Evolutionary conservation across 2,113 vertebrate species (phyloP).

Genomic region (Lepisosteus osseus): DNA sequence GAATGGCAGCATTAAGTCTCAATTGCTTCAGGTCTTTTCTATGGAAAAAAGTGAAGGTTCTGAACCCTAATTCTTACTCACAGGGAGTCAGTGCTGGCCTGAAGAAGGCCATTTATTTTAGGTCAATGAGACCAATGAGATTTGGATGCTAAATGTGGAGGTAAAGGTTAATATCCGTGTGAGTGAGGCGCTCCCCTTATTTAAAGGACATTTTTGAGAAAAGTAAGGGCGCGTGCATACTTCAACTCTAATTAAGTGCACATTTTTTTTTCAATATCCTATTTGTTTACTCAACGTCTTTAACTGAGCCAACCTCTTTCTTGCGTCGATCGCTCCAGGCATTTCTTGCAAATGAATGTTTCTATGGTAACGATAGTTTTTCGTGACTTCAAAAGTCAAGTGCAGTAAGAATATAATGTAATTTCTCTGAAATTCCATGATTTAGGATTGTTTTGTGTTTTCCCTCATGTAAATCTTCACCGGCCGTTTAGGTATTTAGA

Average conservation of each 20-base stretch:
- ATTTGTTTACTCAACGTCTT: conserved; percentile 60
- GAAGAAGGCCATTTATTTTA: conserved; percentile 20
- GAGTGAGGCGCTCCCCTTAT: conserved; percentile 59
- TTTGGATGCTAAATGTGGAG: conserved; percentile 37
- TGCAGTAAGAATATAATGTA: conserved; percentile 8
- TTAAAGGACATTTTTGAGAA: conserved; percentile 56
- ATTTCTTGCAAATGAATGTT: conserved; percentile 9
- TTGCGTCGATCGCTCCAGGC: conserved; percentile 41
- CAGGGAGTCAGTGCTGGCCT: background rate
- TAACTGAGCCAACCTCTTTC: conserved; percentile 30
- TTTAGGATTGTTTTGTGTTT: conserved; percentile 44
- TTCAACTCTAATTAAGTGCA: conserved; percentile 62
- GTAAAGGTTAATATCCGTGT: conserved; percentile 59
- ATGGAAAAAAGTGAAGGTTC: background rate
- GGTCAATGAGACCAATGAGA: conserved; percentile 34
- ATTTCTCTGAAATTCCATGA: conserved; percentile 59
- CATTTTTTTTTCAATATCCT: conserved; percentile 50
- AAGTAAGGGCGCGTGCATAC: conserved; percentile 53
- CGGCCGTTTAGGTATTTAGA: conserved; percentile 25
- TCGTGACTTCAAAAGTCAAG: conserved; percentile 36
- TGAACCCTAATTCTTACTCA: conserved; percentile 1
- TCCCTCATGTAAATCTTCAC: conserved; percentile 46
- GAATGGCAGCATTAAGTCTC: no score
- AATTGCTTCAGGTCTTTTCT: no score
- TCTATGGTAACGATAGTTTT: conserved; percentile 34